Evolutionary conservation across 2,113 vertebrate species (phyloP), one percentile per base, ranked within the genome.

Genomic region (Nerophis lumbriciformis): DNA sequence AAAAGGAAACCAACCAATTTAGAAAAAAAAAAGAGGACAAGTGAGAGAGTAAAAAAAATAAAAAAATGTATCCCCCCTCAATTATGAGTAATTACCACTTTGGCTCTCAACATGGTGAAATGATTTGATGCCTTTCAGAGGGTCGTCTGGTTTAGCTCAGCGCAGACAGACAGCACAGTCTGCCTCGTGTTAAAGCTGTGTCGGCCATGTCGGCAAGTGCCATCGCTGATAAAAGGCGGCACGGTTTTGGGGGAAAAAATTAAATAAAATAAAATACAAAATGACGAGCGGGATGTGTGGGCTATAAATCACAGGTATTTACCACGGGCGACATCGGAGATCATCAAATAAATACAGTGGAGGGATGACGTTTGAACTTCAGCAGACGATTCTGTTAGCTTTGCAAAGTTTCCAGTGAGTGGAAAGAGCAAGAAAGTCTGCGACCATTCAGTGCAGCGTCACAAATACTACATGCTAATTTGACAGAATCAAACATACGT

Each of bases 81-180:
- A 99, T 99, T 99, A 95, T 92, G 90, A 95, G 93, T 96, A 99
- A 99, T 99, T 98, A 98, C 93, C 91, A 91, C 94, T 94, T 95
- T 95, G 89, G 93, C 94, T 97, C 93, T 94, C 91, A 94, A 93
- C 94, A 95, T 94, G 93, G 95, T 95, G 95, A 94, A 98, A 97
- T 96, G 95, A 98, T 97, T 97, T 95, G 94, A 95, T 94, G 93
- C 91, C 92, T 94, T 95, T 95, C 91, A 85, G 91, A 90, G 88
- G 92, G 93, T 88, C 90, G 92, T 93, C 95, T 99, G 96, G 92
- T 92, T 96, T 93, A 92, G 92, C 95, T 99, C 95, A 99, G 92
- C 92, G 92, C 88, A 94, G 95, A 95, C 95, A 91, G 42, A 45
- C 42, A 45, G 11, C 42, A 45, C 42, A 90, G 90, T 92, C 94